Evolutionary conservation across 1,140 invertebrate species (phyloP), one percentile per base, ranked within the genome.

Genomic region (Trissolcus basalis): DNA sequence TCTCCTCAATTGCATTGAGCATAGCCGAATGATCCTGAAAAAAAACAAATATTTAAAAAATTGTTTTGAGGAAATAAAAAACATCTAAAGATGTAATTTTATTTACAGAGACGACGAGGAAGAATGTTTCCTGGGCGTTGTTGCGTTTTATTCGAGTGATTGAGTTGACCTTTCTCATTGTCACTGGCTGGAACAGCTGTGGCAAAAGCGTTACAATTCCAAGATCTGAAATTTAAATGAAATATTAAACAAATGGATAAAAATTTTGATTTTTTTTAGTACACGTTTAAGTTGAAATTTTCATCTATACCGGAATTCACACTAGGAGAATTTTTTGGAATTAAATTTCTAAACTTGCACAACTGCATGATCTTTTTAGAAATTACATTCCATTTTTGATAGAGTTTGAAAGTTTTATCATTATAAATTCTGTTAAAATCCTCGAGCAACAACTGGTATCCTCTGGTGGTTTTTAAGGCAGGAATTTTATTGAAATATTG

Each of bases 91-190:
- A 13, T 2, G 7, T 2, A 44, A 13, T 12, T 44, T 13, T 44
- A 15, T 35, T 68, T 56, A 72, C 69, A 14, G 59, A 59, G 39
- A 72, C 13, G 13, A 72, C 60, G 7, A 60, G 63, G 49, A 65
- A 43, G 15, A 73, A 73, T 2, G 60, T 73, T 55, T 73, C 70
- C 41, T 73, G 70, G 47, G 55, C 60, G 32, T 65, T 73, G 14
- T 73, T 73, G 65, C 70, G 27, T 65, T 65, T 73, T 43, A 73
- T 65, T 60, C 70, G 19, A 14, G 54, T 65, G 1, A 65, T 65
- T 7, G 70, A 73, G 55, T 74, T 74, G 6, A 67, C 71, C 56
- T 74, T 74, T n/a, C 63, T 67, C 12, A 63, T 73, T 32, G 69
- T 72, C 5, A 72, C 69, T 32, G 70, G 60, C 8, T 73, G 70